Evolutionary conservation across 30 jellyfish, hydroid and myxozoan genomes (phyloP).

Genomic region (Sanderia malayensis): DNA sequence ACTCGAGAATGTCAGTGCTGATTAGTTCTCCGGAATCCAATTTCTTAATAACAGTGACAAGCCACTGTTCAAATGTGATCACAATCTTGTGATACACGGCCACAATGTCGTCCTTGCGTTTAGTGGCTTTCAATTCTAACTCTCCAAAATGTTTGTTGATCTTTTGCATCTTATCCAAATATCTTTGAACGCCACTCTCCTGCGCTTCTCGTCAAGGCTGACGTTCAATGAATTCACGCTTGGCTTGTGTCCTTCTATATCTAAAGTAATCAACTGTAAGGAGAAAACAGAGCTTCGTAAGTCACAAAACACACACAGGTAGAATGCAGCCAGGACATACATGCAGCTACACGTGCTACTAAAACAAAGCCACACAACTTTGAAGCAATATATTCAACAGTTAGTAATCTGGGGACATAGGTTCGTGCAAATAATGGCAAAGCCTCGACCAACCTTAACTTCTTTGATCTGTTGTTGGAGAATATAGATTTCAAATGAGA

Average conservation of each 20-base stretch:
- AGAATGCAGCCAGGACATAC: no score
- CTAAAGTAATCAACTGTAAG: constrained; percentile 63
- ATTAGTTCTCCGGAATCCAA: constrained; percentile 74
- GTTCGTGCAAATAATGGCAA: no score
- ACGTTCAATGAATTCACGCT: constrained; percentile 64
- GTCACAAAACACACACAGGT: no score
- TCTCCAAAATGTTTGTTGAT: constrained; percentile 69
- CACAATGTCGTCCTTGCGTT: constrained; percentile 75
- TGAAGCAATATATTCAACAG: no score
- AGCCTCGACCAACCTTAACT: constrained; percentile 58
- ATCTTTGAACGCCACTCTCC: constrained; percentile 68
- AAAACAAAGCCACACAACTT: no score
- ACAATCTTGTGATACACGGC: constrained; percentile 69
- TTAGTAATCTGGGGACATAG: no score
- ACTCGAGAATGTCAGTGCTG: constrained; percentile 82
- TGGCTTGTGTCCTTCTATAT: constrained; percentile 88
- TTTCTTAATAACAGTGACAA: constrained; percentile 36
- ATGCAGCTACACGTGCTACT: no score
- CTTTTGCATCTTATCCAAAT: constrained; percentile 55
- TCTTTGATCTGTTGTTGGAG: constrained; percentile 92
- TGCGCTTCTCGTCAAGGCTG: constrained; percentile 50
- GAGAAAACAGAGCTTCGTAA: neutral
- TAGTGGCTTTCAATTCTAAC: constrained; percentile 45
- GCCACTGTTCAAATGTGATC: constrained; percentile 81
- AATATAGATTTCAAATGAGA: constrained; percentile 68